Evolutionary conservation across 2,888 invertebrate species (phyloP).

Genomic region (Halictus ligatus): DNA sequence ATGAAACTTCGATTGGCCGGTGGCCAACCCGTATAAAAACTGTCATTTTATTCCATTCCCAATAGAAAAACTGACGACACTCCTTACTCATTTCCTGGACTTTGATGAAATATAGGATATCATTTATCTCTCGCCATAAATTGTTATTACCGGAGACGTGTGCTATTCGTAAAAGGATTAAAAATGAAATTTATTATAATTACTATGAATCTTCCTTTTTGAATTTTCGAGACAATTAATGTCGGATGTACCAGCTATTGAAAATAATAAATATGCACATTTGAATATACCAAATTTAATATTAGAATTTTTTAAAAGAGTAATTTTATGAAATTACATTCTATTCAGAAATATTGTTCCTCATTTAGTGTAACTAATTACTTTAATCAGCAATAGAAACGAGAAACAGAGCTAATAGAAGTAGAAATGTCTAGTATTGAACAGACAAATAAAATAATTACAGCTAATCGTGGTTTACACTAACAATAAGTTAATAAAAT

Average conservation of each 20-base stretch:
- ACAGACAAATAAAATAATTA: background rate
- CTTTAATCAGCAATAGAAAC: no score
- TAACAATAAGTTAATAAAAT: background rate
- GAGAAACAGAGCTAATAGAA: no score
- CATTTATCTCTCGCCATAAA: background rate
- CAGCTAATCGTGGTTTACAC: background rate
- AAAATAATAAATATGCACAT: background rate
- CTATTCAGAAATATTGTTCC: no score
- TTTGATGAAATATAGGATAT: conserved; percentile 3
- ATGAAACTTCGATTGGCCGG: conserved; percentile 8
- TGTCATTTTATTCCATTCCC: background rate
- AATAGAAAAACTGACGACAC: conserved; percentile 2
- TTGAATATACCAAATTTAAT: background rate
- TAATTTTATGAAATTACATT: background rate
- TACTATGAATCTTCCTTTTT: background rate
- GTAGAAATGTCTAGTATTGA: no score
- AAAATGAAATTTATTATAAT: background rate
- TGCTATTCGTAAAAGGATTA: background rate
- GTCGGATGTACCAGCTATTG: background rate
- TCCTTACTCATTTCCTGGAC: background rate
- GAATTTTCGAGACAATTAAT: background rate
- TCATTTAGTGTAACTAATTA: no score
- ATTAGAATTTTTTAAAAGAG: background rate
- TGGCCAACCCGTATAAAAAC: conserved; percentile 3
- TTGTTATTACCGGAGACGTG: background rate